These are phyloP conservation scores for Delphinus delphis DNA, from an alignment of 2,113 vertebrate genomes.

Conservation along the genomic window DNA sequence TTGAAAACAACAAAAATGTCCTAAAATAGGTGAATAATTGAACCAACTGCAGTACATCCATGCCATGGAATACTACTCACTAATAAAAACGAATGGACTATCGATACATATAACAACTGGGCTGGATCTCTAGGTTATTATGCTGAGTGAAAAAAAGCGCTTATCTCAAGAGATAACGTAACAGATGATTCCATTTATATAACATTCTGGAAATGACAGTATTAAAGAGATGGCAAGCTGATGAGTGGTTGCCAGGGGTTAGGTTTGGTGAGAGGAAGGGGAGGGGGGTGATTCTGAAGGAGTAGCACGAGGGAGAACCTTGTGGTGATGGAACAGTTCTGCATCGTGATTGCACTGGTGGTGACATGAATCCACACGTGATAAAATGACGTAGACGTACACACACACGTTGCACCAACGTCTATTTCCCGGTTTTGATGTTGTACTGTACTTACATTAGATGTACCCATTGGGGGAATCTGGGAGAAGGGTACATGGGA, in stretches of 20 bases:
- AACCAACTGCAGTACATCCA: background rate
- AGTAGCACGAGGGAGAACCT: fast-evolving
- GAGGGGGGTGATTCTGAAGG: background rate
- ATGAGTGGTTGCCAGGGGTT: background rate
- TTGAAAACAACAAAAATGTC: background rate
- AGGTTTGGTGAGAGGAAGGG: background rate
- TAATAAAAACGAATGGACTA: background rate
- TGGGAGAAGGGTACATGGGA: background rate
- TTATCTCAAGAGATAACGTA: background rate
- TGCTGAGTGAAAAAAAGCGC: background rate
- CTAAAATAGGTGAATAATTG: background rate
- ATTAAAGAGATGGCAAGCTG: background rate
- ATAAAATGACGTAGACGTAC: background rate
- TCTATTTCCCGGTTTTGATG: background rate
- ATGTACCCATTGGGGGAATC: background rate
- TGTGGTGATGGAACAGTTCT: background rate
- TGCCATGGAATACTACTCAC: background rate
- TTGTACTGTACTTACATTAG: fast-evolving
- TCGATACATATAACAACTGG: too few species aligned
- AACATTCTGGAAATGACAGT: background rate
- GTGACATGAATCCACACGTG: background rate
- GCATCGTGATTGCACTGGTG: background rate
- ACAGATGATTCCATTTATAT: background rate
- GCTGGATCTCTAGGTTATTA: background rate
- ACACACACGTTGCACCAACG: background rate